A percentile compares a stretch with the other conserved stretches of the same genome.
These are phyloP conservation scores for Rhagonycha lutea DNA, from an alignment of 2,888 invertebrate genomes.

Conservation along the genomic window DNA sequence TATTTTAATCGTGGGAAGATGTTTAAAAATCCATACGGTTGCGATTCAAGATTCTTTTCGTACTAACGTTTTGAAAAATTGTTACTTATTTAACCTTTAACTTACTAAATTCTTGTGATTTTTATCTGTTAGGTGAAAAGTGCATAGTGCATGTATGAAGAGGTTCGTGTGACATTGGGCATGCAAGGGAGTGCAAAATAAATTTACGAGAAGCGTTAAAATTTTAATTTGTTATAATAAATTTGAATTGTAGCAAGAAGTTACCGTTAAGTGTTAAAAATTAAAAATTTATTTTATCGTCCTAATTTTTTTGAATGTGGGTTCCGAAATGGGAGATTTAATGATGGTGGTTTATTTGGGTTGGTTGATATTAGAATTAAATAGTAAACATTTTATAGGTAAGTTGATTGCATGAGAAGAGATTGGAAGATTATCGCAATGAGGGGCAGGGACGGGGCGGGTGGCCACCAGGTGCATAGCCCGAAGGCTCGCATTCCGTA, in stretches of 20 bases:
- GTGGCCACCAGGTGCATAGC: conserved; percentile 53
- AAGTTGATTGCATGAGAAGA: conserved; percentile 40
- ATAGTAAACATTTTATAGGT: conserved; percentile 32
- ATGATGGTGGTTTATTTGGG: background rate
- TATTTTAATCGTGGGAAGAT: background rate
- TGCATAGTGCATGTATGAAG: background rate
- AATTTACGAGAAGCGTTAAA: background rate
- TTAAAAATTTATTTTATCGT: background rate
- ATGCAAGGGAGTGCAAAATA: background rate
- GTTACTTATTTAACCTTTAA: background rate
- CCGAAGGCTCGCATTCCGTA: conserved; percentile 53
- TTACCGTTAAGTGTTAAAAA: background rate
- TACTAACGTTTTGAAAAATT: background rate
- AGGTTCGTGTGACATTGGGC: background rate
- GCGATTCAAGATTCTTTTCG: background rate
- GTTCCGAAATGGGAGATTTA: background rate
- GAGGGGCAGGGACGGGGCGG: conserved; percentile 40
- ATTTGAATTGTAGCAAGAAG: background rate
- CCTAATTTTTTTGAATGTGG: background rate
- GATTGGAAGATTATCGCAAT: conserved; percentile 34
- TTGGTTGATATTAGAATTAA: conserved; percentile 9
- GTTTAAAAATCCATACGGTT: background rate
- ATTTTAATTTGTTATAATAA: background rate
- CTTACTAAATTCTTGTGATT: background rate
- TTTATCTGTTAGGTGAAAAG: background rate